Evolutionary conservation across 2,797 vertebrate genomes (phyloP).

Genomic region (Alfaro cultratus): DNA sequence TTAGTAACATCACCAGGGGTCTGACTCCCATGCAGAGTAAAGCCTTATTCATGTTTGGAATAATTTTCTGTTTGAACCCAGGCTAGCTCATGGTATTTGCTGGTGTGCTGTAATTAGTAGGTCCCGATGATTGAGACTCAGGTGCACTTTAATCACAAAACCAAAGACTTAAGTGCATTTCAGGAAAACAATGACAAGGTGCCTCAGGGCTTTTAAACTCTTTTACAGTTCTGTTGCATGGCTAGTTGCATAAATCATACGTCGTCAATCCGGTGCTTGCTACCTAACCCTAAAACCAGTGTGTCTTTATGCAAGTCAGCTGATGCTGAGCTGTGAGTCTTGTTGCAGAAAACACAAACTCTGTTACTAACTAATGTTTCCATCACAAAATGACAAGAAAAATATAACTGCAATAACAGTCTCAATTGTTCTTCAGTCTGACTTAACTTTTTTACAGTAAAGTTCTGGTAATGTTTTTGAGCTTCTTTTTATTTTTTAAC

Average conservation of each 20-base stretch:
- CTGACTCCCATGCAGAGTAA: slow-evolving; percentile 61
- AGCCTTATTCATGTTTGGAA: slow-evolving; percentile 75
- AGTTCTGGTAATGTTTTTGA: no score
- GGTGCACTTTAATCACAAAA: background rate
- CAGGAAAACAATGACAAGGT: background rate
- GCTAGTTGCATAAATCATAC: background rate
- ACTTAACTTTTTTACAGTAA: background rate
- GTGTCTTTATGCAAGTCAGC: background rate
- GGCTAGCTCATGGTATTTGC: slow-evolving; percentile 66
- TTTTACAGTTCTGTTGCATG: background rate
- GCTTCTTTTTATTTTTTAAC: background rate
- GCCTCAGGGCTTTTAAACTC: background rate
- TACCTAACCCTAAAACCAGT: background rate
- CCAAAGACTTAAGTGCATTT: background rate
- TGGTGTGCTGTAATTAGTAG: slow-evolving; percentile 33
- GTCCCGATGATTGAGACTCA: background rate
- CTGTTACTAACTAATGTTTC: background rate
- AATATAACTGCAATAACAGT: background rate
- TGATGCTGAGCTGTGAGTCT: background rate
- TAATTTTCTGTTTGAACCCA: slow-evolving; percentile 74
- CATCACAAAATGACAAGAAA: background rate
- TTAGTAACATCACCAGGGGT: slow-evolving; percentile 73
- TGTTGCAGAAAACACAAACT: background rate
- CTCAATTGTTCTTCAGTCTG: background rate
- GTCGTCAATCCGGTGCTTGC: background rate